phyloP scores from a whole-genome alignment of 2,113 vertebrate genomes.

The Dipodomys ordii region DNA sequence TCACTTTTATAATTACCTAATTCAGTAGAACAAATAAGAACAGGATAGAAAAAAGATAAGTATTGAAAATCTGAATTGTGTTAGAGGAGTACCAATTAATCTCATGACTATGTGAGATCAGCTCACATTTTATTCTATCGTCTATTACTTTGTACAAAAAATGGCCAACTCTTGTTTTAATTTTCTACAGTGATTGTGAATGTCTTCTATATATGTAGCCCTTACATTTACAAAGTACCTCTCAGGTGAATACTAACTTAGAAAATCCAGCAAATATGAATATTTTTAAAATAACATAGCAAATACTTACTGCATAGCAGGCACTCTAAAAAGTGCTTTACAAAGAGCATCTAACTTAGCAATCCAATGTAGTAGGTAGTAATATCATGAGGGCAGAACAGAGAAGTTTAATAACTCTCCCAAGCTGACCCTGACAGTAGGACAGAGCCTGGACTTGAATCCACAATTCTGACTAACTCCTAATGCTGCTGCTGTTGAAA shows the following conservation, averaged over 20 bases:
- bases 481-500: neutral
- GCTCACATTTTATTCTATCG: constrained; percentile 49
- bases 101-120: neutral
- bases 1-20: constrained; percentile 39
- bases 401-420: neutral
- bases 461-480: neutral
- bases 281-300: neutral
- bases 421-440: neutral
- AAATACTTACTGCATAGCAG: neutral
- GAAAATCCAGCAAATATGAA: neutral
- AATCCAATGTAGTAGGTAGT: neutral
- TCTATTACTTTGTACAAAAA: constrained; percentile 48
- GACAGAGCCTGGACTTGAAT: constrained; percentile 3
- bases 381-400: neutral
- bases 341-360: neutral
- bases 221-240: constrained; percentile 55
- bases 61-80: neutral
- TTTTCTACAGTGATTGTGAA: constrained; percentile 51
- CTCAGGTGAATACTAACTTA: neutral
- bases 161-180: constrained; percentile 48
- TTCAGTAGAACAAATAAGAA: constrained; percentile 32
- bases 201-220: neutral
- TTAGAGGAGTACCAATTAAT: neutral
- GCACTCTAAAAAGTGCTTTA: neutral
- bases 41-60: neutral